Evolutionary conservation across 2,888 invertebrate species (phyloP).

Genomic region (Polydesmus complanatus): DNA sequence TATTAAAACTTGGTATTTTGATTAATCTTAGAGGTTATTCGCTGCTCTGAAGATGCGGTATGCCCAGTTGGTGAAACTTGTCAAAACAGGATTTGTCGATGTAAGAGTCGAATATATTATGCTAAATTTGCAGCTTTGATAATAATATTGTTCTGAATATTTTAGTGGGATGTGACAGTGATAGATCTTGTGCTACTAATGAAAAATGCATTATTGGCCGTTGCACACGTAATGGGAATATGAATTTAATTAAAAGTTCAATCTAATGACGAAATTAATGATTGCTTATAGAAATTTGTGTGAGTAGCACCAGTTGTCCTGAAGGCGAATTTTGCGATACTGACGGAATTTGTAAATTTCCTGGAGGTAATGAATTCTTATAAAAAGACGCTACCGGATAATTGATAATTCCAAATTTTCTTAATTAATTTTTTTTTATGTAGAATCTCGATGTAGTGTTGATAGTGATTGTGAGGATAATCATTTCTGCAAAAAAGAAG

Average conservation of each 20-base stretch:
- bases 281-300: constrained; percentile 21
- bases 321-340: constrained; percentile 50
- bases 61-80: constrained; percentile 75
- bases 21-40: constrained; percentile 11
- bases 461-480: constrained; percentile 57
- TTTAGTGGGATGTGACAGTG: constrained; percentile 61
- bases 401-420: neutral
- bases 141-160: neutral
- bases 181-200: constrained; percentile 74
- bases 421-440: neutral
- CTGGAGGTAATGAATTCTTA: constrained; percentile 5
- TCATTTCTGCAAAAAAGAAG: constrained; percentile 52
- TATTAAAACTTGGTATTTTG: neutral
- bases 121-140: neutral
- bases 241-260: neutral
- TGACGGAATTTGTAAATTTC: constrained; percentile 62
- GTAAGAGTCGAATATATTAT: constrained; percentile 48
- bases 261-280: neutral
- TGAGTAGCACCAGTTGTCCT: constrained; percentile 44
- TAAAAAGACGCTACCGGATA: neutral
- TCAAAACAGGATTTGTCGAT: constrained; percentile 63
- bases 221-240: constrained; percentile 58
- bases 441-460: constrained; percentile 44
- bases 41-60: constrained; percentile 59
- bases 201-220: constrained; percentile 71